Evolutionary conservation across 2,888 invertebrate species (phyloP).

Genomic region (Catotricha subobsoleta): DNA sequence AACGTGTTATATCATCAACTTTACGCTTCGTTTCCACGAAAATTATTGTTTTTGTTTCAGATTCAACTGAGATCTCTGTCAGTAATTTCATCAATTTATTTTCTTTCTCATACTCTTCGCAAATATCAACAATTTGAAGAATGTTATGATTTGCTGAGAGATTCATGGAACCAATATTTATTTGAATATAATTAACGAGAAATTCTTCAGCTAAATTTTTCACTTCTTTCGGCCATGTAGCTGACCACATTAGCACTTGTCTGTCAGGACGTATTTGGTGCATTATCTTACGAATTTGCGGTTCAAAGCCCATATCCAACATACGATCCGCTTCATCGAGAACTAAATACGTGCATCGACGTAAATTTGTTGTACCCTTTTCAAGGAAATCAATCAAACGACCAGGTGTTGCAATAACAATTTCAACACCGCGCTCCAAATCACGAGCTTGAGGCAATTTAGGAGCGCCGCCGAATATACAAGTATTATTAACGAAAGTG

Average conservation of each 20-base stretch:
- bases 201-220: slow-evolving; percentile 89
- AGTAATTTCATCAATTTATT: slow-evolving; percentile 69
- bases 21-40: slow-evolving; percentile 96
- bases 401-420: slow-evolving; percentile 91
- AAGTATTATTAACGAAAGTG: slow-evolving; percentile 76
- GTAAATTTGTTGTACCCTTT: slow-evolving; percentile 58
- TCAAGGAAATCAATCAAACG: slow-evolving; percentile 88
- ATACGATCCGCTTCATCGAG: slow-evolving; percentile 52
- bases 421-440: slow-evolving; percentile 80
- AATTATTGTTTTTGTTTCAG: slow-evolving; percentile 90
- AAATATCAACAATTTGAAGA: slow-evolving; percentile 87
- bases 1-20: slow-evolving; percentile 56
- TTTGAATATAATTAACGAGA: slow-evolving; percentile 84
- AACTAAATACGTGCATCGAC: slow-evolving; percentile 69
- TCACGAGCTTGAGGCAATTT: slow-evolving; percentile 71
- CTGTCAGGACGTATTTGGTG: slow-evolving; percentile 86
- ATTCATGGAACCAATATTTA: slow-evolving; percentile 90
- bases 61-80: slow-evolving; percentile 79
- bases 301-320: slow-evolving; percentile 80
- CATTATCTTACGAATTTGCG: slow-evolving; percentile 90
- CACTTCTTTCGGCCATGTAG: slow-evolving; percentile 99
- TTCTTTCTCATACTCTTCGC: slow-evolving; percentile 88
- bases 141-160: slow-evolving; percentile 85
- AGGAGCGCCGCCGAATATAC: slow-evolving; percentile 96
- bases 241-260: slow-evolving; percentile 94